These are phyloP conservation scores for Seriola aureovittata DNA, from an alignment of 2,113 vertebrate species.

Conservation along the genomic window DNA sequence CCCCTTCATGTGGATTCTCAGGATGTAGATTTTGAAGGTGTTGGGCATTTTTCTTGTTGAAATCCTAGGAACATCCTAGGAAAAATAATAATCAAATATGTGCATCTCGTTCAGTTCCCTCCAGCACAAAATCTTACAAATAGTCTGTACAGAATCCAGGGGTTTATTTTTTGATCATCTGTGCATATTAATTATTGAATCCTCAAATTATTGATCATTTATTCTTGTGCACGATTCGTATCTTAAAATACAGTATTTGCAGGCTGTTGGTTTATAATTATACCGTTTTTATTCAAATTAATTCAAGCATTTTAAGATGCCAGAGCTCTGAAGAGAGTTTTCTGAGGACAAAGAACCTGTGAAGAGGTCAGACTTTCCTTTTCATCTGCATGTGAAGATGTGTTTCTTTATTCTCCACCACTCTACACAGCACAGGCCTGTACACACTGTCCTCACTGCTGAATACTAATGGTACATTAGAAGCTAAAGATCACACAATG, in stretches of 20 bases:
- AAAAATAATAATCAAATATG: too few relatives aligned
- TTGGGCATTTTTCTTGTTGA: too few relatives aligned
- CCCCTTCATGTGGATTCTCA: background rate
- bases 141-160: background rate
- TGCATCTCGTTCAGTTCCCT: too few relatives aligned
- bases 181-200: background rate
- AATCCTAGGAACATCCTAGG: too few relatives aligned
- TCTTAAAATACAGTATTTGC: too few relatives aligned
- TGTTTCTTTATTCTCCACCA: background rate
- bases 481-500: background rate
- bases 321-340: background rate
- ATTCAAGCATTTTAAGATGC: background rate
- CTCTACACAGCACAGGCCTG: background rate
- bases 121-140: background rate
- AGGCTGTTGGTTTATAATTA: background rate
- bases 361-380: background rate
- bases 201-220: background rate
- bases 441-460: background rate
- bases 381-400: background rate
- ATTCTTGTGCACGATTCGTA: background rate
- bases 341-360: background rate
- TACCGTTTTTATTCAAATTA: background rate
- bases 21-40: too few relatives aligned
- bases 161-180: background rate
- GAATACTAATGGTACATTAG: constrained; percentile 3